Base-by-base conservation (phyloP, 2,888 invertebrate species). In the Thumatha senex region DNA sequence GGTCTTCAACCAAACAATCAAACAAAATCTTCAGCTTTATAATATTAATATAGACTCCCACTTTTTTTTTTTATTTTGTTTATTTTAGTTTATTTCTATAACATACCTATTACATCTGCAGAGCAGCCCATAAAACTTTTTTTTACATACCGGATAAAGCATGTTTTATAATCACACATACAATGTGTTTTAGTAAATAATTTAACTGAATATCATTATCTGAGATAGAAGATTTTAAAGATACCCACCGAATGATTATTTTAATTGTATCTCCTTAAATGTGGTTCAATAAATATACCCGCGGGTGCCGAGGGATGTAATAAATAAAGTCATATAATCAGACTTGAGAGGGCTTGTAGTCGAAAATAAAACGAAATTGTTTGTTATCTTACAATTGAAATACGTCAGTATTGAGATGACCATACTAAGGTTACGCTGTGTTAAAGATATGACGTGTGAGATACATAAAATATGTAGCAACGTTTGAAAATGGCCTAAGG, bases 341-440 rank as follows among this genome's bases (percentile, higher is more conserved):
- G 34, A 53, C 44, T 41, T 31, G 2, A 36, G 24, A 40, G 15
- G 42, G 36, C 45, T 53, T 15, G 44, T 48, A 42, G 44, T 18
- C 48, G n/a, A 39, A 63, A 61, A 61, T 50, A 63, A 61, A 61
- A 54, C 35, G 35, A 53, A 48, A 48, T 12, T 41, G 24, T 40
- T 67, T 62, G 48, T 58, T 62, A 65, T 62, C 59, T 53, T 42
- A 18, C 39, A 52, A 49, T 67, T 66, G 53, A 43, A 46, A 58
- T 59, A 56, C 57, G 56, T 57, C 56, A 62, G 51, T 54, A 52
- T 58, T 47, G 13, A 50, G 40, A 54, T 44, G 40, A 24, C 18
- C 45, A 64, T 52, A 24, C 15, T 67, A 35, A 59, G 38, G 39
- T 47, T 59, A 46, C 53, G 62, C 45, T 51, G n/a, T n/a, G 24